A percentile compares a stretch with the other conserved stretches of the same genome.
These are phyloP conservation scores for Verasper variegatus DNA, from an alignment of 2,113 vertebrate species.

Conservation along the genomic window DNA sequence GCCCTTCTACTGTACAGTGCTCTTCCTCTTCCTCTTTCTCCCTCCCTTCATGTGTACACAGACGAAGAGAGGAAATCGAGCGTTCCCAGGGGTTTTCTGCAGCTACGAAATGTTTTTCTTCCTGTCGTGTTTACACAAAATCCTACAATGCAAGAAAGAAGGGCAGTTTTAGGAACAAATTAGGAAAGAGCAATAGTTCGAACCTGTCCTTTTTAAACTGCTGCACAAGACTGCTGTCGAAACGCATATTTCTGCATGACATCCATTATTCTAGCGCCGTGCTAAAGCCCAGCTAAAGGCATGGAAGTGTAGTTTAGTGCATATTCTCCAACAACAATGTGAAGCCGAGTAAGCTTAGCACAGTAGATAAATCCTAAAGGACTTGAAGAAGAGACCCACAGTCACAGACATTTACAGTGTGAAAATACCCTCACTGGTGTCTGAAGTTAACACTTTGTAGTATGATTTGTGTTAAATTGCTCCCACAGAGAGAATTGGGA, in stretches of 20 bases:
- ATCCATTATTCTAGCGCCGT: slow-evolving; percentile 9
- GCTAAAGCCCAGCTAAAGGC: slow-evolving; percentile 55
- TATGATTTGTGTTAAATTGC: slow-evolving; percentile 77
- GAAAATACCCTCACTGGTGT: slow-evolving; percentile 73
- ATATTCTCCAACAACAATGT: slow-evolving; percentile 71
- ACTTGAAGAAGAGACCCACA: slow-evolving; percentile 69
- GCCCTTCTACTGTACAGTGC: slow-evolving; percentile 65
- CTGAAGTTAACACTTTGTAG: slow-evolving; percentile 79
- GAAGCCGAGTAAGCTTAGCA: slow-evolving; percentile 56
- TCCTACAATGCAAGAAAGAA: slow-evolving; percentile 8
- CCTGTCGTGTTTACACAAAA: slow-evolving; percentile 54
- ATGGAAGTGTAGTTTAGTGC: slow-evolving; percentile 47
- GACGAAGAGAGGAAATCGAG: slow-evolving; percentile 46
- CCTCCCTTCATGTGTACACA: slow-evolving; percentile 45
- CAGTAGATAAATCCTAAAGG: slow-evolving; percentile 73
- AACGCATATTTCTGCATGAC: slow-evolving; percentile 23
- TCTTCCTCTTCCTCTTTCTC: slow-evolving; percentile 48
- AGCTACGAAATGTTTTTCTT: slow-evolving; percentile 11
- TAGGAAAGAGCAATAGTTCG: slow-evolving; percentile 7
- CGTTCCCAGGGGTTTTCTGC: slow-evolving; percentile 52
- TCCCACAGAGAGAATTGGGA: slow-evolving; percentile 67
- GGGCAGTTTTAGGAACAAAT: slow-evolving; percentile 47
- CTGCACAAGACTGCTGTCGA: slow-evolving; percentile 7
- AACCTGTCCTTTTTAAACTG: neutral
- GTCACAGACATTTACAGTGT: slow-evolving; percentile 78